These are phyloP conservation scores for Cephus sareptanus DNA, from an alignment of 2,888 invertebrate genomes.

Conservation along the genomic window DNA sequence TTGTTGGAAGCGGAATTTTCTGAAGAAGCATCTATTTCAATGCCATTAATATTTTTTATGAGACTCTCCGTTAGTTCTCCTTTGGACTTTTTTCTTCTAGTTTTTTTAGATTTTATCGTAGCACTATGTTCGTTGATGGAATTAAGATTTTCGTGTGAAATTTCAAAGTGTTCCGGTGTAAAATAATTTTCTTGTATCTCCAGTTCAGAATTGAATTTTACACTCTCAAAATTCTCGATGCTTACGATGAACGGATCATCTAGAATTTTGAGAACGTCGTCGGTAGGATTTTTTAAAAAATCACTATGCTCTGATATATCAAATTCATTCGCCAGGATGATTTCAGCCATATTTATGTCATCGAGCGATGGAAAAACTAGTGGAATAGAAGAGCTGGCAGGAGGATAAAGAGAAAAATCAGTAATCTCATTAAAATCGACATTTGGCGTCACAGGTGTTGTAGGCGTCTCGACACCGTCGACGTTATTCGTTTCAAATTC, in stretches of 20 bases:
- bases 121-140: background rate
- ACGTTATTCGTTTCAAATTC: conserved; percentile 26
- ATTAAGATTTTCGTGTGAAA: background rate
- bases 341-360: conserved; percentile 7
- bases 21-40: background rate
- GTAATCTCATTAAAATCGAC: conserved; percentile 29
- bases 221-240: background rate
- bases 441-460: conserved; percentile 29
- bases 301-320: background rate
- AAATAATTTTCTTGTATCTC: conserved; percentile 12
- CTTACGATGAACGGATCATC: background rate
- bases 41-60: background rate
- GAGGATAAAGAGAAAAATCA: conserved; percentile 32
- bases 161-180: conserved; percentile 9
- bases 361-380: conserved; percentile 30
- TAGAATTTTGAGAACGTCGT: background rate
- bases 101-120: conserved; percentile 15
- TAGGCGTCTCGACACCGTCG: conserved; percentile 20
- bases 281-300: background rate
- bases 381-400: conserved; percentile 2
- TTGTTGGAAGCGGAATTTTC: background rate
- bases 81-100: conserved; percentile 12
- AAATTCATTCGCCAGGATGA: background rate
- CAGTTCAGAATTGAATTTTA: background rate
- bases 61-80: background rate